Evolutionary conservation across 2,888 invertebrate species (phyloP), one percentile per base, ranked within the genome.

Genomic region (Tortricodes alternella): DNA sequence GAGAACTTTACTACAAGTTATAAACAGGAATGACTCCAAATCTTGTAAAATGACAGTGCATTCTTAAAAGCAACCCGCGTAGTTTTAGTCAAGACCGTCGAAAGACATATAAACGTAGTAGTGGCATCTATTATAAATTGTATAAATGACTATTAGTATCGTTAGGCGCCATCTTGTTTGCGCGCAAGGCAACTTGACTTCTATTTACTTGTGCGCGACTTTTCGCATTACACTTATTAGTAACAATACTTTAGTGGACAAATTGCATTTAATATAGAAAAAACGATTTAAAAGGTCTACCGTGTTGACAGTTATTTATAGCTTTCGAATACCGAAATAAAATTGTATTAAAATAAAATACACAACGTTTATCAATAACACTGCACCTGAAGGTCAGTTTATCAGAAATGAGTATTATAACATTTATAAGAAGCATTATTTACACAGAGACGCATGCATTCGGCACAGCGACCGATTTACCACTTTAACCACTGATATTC

Each of bases 361-460:
- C n/a, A n/a, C n/a, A n/a, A n/a, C n/a, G n/a, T n/a, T n/a, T n/a
- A n/a, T n/a, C n/a, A n/a, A n/a, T n/a, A n/a, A 21, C 21, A 21
- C 21, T 3, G 21, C 21, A 21, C 21, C 3, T 3, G 1, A 27
- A 8, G n/a, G 27, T 27, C 8, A n/a, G 27, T n/a, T 29, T 3
- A 29, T 29, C 27, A 29, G 29, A 1, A 29, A n/a, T 46, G 11
- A 8, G 16, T 16, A 27, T 18, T 41, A 52, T 43, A 37, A 34
- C 23, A 46, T 46, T 34, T 32, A 18, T 39, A 39, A 35, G 39
- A 32, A 41, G 35, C 23, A 48, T 24, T 13, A 48, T 46, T 24
- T 41, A 48, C 53, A 55, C 53, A 46, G 41, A 55, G 32, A 18
- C 19, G 15, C 53, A 55, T 48, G 53, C 53, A 46, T 27, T 53